phyloP scores from a whole-genome alignment of 2,113 vertebrate species.

The Lepus americanus region DNA sequence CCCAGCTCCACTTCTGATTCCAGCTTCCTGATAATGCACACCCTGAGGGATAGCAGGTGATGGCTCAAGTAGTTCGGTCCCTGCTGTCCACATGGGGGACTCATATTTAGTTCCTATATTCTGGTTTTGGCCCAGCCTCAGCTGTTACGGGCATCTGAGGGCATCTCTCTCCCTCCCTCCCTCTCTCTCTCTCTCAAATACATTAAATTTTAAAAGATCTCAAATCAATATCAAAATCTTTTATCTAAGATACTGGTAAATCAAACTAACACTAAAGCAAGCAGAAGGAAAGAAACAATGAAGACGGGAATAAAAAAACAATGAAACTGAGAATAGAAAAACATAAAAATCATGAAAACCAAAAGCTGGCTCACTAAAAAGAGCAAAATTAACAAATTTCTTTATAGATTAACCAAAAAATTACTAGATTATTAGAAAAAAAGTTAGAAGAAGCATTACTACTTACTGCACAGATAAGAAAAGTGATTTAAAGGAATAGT shows the following conservation, averaged over 20 bases:
- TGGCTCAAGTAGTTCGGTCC: no score
- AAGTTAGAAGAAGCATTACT: background rate
- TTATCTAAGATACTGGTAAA: background rate
- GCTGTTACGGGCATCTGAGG: no score
- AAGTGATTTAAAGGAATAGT: background rate
- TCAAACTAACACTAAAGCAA: background rate
- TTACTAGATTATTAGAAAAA: background rate
- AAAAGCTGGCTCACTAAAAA: background rate
- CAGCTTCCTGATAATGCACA: no score
- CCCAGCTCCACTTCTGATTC: no score
- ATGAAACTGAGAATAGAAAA: background rate
- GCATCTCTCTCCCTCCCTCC: no score
- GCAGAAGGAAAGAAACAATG: background rate
- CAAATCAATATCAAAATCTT: background rate
- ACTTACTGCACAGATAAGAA: background rate
- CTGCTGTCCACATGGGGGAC: no score
- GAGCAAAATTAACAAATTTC: background rate
- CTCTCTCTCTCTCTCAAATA: no score
- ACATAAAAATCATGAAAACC: background rate
- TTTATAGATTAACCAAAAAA: background rate
- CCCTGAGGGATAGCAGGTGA: no score
- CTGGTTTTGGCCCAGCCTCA: no score
- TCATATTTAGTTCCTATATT: no score
- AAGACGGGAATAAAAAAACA: background rate
- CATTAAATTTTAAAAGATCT: background rate